Evolutionary conservation across 2,888 invertebrate species (phyloP).

Genomic region (Agrochola litura): DNA sequence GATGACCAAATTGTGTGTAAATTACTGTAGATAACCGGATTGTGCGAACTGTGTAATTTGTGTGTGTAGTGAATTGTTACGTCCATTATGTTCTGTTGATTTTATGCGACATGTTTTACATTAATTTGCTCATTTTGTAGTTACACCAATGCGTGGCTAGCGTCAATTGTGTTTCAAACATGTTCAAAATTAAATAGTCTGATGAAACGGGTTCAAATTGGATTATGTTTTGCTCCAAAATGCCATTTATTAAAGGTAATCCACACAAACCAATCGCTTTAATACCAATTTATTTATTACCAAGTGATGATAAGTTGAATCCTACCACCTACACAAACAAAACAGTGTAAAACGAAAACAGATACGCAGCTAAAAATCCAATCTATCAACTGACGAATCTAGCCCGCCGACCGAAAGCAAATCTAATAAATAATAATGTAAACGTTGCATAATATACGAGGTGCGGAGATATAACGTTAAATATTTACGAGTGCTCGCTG

Average conservation of each 20-base stretch:
- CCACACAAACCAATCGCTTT: constrained; percentile 1
- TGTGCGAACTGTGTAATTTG: background rate
- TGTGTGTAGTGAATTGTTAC: constrained; percentile 14
- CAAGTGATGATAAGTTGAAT: constrained; percentile 26
- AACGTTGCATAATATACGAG: constrained; percentile 59
- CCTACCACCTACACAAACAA: constrained; percentile 40
- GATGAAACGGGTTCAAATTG: background rate
- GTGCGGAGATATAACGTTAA: constrained; percentile 49
- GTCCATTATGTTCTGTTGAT: background rate
- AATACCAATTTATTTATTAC: constrained; percentile 33
- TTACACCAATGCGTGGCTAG: constrained; percentile 16
- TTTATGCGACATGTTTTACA: constrained; percentile 9
- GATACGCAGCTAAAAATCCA: constrained; percentile 43
- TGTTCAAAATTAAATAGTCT: background rate
- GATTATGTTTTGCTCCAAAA: background rate
- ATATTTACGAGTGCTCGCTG: constrained; percentile 51
- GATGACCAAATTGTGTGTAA: background rate
- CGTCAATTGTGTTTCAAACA: background rate
- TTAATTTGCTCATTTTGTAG: background rate
- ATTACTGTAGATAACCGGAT: background rate
- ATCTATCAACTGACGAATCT: constrained; percentile 57
- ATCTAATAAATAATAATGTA: constrained; percentile 64
- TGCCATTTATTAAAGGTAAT: constrained; percentile 24
- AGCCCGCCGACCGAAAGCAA: constrained; percentile 31
- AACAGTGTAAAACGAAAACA: constrained; percentile 42